A percentile compares a stretch with the other conserved stretches of the same genome.
Conservation (phyloP, 2,797 vertebrate genomes). For the Sphenopsis melanotis region DNA sequence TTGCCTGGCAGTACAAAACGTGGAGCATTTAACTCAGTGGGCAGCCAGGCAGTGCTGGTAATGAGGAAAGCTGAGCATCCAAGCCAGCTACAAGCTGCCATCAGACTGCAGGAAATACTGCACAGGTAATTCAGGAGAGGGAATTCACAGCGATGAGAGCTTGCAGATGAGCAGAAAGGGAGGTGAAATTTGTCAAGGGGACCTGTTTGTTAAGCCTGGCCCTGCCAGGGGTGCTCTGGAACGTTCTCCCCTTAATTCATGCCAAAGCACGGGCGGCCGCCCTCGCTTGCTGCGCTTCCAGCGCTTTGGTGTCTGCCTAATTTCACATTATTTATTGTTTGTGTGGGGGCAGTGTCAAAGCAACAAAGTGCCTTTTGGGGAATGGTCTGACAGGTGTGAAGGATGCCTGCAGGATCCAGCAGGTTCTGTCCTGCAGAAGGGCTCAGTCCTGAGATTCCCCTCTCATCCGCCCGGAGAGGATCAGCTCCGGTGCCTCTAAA, state of each 20-base stretch:
- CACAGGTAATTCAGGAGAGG: background rate
- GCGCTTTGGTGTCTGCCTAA: background rate
- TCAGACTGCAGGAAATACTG: background rate
- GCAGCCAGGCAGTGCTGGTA: background rate
- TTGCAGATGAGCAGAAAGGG: background rate
- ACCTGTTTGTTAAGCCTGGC: background rate
- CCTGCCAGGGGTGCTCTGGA: background rate
- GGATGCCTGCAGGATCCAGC: background rate
- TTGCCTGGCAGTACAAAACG: background rate
- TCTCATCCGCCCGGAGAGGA: accelerated
- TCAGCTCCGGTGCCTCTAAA: accelerated
- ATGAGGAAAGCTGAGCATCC: background rate
- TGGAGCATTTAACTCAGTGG: background rate
- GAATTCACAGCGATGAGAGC: background rate
- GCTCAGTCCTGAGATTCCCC: background rate
- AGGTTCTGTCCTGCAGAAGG: background rate
- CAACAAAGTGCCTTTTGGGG: background rate
- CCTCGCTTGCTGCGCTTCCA: background rate
- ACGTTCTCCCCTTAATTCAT: background rate
- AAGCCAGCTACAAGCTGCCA: background rate
- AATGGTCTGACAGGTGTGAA: background rate
- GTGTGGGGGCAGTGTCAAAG: background rate
- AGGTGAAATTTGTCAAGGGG: background rate
- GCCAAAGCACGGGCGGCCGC: background rate
- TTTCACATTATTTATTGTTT: background rate